Conservation (phyloP, 1,140 invertebrate genomes). For the Heterodera schachtii region DNA sequence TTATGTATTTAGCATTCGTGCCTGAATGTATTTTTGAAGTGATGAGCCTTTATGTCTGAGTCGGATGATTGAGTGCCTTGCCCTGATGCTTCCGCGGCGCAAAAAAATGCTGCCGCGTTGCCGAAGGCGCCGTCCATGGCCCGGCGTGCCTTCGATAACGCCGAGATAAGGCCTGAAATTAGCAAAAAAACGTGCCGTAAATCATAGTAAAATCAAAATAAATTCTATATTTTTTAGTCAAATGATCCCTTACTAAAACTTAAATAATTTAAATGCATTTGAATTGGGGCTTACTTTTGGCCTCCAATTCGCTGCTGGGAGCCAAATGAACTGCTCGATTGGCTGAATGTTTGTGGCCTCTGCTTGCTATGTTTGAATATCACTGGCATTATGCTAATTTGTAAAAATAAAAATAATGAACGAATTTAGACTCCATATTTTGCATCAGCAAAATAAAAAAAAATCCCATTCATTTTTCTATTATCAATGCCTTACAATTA, state of each 20-base stretch:
- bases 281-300: background rate
- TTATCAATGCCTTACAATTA: too few relatives aligned
- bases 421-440: too few relatives aligned
- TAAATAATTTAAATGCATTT: too few relatives aligned
- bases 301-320: conserved; percentile 4
- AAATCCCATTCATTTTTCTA: too few relatives aligned
- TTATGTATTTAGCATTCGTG: background rate
- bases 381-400: background rate
- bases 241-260: too few relatives aligned
- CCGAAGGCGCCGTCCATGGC: conserved; percentile 1
- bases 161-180: background rate
- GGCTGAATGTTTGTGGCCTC: background rate
- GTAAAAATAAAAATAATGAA: background rate
- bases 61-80: background rate
- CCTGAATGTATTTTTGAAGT: conserved; percentile 8
- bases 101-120: conserved; percentile 8
- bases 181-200: background rate
- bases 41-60: background rate
- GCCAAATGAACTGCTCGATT: conserved; percentile 12
- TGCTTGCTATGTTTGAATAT: conserved; percentile 6
- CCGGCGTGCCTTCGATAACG: background rate
- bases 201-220: too few relatives aligned
- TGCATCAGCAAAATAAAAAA: too few relatives aligned
- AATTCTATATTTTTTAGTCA: too few relatives aligned
- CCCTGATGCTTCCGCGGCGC: background rate